Conservation (phyloP, 1,140 invertebrate genomes). For the Dreissena rostriformis region DNA sequence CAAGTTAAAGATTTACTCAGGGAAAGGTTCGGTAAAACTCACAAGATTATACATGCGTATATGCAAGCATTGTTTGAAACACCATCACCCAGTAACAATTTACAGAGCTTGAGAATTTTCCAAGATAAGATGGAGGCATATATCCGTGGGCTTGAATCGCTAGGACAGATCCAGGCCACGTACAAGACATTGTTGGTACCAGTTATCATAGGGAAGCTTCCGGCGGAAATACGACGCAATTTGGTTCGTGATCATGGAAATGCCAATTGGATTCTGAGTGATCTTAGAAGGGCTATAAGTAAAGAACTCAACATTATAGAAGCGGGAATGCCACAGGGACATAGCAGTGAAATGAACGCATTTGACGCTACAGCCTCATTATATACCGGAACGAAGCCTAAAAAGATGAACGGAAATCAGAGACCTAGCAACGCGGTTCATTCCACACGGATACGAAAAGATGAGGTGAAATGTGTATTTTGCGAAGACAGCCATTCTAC, state of each 20-base stretch:
- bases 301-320: constrained; percentile 2
- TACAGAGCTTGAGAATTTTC: constrained; percentile 36
- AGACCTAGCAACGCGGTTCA: neutral
- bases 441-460: neutral
- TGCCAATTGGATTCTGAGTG: neutral
- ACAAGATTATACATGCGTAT: constrained; percentile 49
- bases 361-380: constrained; percentile 9
- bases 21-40: constrained; percentile 50
- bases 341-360: neutral
- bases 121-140: constrained; percentile 29
- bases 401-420: neutral
- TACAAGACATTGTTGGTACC: constrained; percentile 7
- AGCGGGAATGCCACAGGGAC: constrained; percentile 10
- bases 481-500: constrained; percentile 3
- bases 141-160: constrained; percentile 19
- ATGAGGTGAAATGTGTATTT: neutral
- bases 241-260: constrained; percentile 6
- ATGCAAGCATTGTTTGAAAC: constrained; percentile 51
- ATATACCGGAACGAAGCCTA: constrained; percentile 15
- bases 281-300: neutral
- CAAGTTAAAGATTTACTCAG: constrained; percentile 32
- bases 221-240: neutral
- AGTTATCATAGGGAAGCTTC: constrained; percentile 9
- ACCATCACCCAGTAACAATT: constrained; percentile 16
- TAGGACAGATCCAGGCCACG: neutral